Conservation (phyloP, 2,797 vertebrate species). For the Phylloscopus collybita region DNA sequence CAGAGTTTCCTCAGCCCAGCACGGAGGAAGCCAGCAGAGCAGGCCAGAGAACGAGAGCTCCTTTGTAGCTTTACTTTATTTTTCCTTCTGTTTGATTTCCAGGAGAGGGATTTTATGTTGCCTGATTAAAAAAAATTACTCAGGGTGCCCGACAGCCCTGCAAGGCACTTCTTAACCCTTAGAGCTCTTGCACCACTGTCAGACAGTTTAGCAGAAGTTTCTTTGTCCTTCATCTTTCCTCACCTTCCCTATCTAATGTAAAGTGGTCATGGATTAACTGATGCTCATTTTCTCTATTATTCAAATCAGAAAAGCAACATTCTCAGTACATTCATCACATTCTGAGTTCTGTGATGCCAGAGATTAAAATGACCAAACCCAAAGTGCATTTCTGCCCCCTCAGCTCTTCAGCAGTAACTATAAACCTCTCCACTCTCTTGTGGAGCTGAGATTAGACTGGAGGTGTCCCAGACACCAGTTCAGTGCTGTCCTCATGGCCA, state of each 20-base stretch:
- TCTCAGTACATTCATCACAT: neutral
- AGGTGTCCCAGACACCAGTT: neutral
- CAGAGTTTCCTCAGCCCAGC: constrained; percentile 52
- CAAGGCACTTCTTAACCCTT: neutral
- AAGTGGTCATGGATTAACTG: neutral
- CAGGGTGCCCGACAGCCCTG: neutral
- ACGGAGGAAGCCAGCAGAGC: constrained; percentile 49
- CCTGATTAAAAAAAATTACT: neutral
- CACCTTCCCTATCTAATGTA: neutral
- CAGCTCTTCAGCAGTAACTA: neutral
- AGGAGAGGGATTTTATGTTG: constrained; percentile 27
- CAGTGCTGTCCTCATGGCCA: neutral
- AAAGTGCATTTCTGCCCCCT: neutral
- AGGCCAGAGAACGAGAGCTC: neutral
- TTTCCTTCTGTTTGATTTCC: constrained; percentile 60
- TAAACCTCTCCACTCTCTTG: neutral
- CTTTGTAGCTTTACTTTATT: constrained; percentile 57
- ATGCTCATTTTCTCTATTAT: neutral
- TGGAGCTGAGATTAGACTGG: neutral
- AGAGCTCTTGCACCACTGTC: neutral
- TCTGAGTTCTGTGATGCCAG: neutral
- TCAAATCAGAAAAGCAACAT: neutral
- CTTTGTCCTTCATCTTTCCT: neutral
- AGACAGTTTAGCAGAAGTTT: neutral
- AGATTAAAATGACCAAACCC: neutral